Evolutionary conservation across 2,797 vertebrate species (phyloP), one percentile per base, ranked within the genome.

Genomic region (Coregonus sp.): DNA sequence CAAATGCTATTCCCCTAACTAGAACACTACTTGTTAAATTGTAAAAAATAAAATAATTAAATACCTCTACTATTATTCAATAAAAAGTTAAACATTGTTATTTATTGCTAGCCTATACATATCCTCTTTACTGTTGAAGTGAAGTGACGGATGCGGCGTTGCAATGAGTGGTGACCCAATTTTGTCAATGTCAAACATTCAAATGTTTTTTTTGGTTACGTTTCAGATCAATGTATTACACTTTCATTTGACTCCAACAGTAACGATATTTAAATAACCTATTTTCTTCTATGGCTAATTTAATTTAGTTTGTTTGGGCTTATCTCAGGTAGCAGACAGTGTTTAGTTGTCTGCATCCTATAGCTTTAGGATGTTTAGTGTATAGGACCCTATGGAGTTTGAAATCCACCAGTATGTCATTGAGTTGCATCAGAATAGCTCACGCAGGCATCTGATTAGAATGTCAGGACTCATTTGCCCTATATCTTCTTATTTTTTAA

Each of bases 51-150:
- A 12, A 11, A 47, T 2, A 2, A 47, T 9, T 9, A 47, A 47
- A 47, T 11, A 9, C 40, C 40, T 47, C 40, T 47, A 12, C 40
- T 47, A 47, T 47, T 47, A 47, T 47, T 67, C 5, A 35, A 29
- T 14, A 18, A 31, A 31, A 31, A 35, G 14, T 16, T 4, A 33
- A 16, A 16, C 5, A 75, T 86, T 79, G 59, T 74, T 70, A 56
- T 16, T 56, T 29, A 50, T 50, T 31, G 31, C 83, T 61, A 80
- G 70, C 74, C 33, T 11, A 47, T 47, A 33, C 65, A 35, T 40
- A 18, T 16, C 29, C 70, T 59, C 12, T 15, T 47, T 47, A 47
- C 40, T 54, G 9, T 59, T 56, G 51, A 2, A 37, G 18, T 56
- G 51, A 2, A 37, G 18, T 1, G 33, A 67, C 4, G 25, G 65